Percentiles rank a stretch among this genome's conserved stretches.
phyloP scores from a whole-genome alignment of 2,113 vertebrate species.

The Phyllopteryx taeniolatus region DNA sequence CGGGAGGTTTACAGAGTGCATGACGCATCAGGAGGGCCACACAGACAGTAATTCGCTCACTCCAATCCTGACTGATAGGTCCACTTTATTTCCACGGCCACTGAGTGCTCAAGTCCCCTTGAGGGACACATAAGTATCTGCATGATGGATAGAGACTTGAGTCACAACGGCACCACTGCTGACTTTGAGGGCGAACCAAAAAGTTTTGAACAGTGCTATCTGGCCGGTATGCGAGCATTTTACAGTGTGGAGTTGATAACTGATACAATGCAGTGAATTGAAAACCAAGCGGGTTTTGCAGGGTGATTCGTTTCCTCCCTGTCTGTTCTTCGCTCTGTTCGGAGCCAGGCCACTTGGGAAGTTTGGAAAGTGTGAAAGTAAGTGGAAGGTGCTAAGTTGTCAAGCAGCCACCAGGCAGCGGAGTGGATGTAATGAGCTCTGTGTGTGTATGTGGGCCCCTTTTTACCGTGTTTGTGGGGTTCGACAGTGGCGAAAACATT shows the following conservation, averaged over 20 bases:
- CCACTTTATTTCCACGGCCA: conserved; percentile 64
- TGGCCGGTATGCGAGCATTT: conserved; percentile 33
- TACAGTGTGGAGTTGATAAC: conserved; percentile 32
- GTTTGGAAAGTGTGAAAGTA: conserved; percentile 61
- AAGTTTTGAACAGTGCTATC: conserved; percentile 13
- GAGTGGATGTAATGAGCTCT: conserved; percentile 58
- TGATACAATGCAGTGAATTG: conserved; percentile 41
- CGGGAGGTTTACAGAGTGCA: conserved; percentile 46
- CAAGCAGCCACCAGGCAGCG: conserved; percentile 59
- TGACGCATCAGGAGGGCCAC: conserved; percentile 59
- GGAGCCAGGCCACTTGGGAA: conserved; percentile 45
- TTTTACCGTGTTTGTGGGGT: conserved; percentile 13
- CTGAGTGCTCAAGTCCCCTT: conserved; percentile 52
- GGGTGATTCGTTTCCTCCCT: conserved; percentile 37
- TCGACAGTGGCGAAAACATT: not conserved
- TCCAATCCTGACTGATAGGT: conserved; percentile 63
- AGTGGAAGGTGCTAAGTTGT: conserved; percentile 69
- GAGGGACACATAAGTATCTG: conserved; percentile 69
- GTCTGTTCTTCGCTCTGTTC: conserved; percentile 17
- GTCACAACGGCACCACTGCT: conserved; percentile 41
- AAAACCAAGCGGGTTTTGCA: conserved; percentile 20
- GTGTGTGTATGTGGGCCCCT: conserved; percentile 19
- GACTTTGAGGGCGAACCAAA: conserved; percentile 11
- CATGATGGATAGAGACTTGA: conserved; percentile 68
- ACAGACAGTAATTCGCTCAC: conserved; percentile 59